phyloP scores from a whole-genome alignment of 1,140 invertebrate genomes.

The Drosophila pandora region DNA sequence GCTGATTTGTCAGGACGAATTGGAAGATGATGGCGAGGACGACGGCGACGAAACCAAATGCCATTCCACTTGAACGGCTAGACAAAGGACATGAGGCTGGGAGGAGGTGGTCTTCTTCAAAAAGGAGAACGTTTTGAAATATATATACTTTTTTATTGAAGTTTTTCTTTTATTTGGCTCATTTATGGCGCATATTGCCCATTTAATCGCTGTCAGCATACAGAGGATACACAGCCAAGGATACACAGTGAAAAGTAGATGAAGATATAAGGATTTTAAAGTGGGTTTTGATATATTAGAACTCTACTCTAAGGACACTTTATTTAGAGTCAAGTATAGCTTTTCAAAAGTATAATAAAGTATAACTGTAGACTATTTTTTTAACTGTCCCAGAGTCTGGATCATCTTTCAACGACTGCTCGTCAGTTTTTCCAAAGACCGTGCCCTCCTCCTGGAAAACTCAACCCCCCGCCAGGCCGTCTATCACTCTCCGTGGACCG shows the following conservation, averaged over 20 bases:
- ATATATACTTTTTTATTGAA: constrained; percentile 59
- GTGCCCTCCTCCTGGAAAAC: constrained; percentile 18
- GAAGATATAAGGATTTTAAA: background rate
- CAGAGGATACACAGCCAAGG: constrained; percentile 12
- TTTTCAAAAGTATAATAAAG: background rate
- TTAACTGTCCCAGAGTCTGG: constrained; percentile 6
- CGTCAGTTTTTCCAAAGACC: constrained; percentile 18
- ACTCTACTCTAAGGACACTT: background rate
- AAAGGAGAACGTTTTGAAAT: constrained; percentile 20
- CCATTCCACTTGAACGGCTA: constrained; percentile 58
- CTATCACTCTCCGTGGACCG: constrained; percentile 33
- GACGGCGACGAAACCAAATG: constrained; percentile 31
- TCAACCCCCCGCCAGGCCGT: background rate
- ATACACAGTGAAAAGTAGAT: constrained; percentile 17
- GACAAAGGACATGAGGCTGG: constrained; percentile 21
- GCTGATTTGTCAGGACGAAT: constrained; percentile 55
- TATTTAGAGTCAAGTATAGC: background rate
- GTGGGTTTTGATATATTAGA: background rate
- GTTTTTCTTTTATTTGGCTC: constrained; percentile 75
- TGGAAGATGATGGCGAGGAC: background rate
- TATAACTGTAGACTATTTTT: background rate
- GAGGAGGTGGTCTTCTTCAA: background rate
- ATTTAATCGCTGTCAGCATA: constrained; percentile 75
- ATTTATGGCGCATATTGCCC: constrained; percentile 79
- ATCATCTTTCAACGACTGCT: constrained; percentile 40